Evolutionary conservation across 2,888 invertebrate species (phyloP).

Genomic region (Ectemnius continuus): DNA sequence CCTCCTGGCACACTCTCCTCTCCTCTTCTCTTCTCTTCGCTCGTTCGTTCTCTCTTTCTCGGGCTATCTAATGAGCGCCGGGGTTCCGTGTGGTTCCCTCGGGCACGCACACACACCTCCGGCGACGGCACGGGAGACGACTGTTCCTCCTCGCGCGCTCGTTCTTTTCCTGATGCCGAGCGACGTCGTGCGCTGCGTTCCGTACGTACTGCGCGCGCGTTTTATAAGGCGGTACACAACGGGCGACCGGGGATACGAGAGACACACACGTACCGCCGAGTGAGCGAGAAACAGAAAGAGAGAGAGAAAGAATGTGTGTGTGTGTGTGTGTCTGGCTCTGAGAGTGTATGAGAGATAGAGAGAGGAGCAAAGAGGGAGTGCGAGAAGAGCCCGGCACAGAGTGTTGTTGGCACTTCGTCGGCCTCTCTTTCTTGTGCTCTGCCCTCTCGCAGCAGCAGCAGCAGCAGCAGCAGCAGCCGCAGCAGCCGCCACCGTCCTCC

Average conservation of each 20-base stretch:
- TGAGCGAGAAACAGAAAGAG: not conserved
- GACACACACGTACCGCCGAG: constrained; percentile 26
- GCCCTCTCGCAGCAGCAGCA: constrained; percentile 10
- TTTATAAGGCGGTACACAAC: constrained; percentile 60
- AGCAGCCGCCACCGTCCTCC: constrained; percentile 12
- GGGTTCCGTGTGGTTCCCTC: constrained; percentile 21
- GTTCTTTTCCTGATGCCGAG: constrained; percentile 20
- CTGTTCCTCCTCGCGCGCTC: constrained; percentile 35
- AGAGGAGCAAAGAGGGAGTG: constrained; percentile 11
- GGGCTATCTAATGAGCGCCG: constrained; percentile 3
- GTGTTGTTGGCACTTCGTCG: constrained; percentile 37
- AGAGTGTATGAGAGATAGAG: constrained; percentile 14
- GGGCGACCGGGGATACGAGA: constrained; percentile 44
- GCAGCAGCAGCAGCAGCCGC: not conserved
- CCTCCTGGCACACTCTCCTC: not conserved
- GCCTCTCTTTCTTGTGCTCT: constrained; percentile 23
- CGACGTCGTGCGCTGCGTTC: constrained; percentile 25
- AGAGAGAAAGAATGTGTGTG: not conserved
- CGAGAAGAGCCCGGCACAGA: no score
- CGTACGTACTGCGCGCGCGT: constrained; percentile 59
- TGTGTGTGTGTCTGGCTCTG: not conserved
- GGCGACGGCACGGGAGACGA: constrained; percentile 9
- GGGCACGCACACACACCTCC: constrained; percentile 10
- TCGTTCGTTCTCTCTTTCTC: constrained; percentile 18
- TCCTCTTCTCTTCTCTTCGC: not conserved